Evolutionary conservation across 2,113 vertebrate species (phyloP).

Genomic region (Ailuropoda melanoleuca): DNA sequence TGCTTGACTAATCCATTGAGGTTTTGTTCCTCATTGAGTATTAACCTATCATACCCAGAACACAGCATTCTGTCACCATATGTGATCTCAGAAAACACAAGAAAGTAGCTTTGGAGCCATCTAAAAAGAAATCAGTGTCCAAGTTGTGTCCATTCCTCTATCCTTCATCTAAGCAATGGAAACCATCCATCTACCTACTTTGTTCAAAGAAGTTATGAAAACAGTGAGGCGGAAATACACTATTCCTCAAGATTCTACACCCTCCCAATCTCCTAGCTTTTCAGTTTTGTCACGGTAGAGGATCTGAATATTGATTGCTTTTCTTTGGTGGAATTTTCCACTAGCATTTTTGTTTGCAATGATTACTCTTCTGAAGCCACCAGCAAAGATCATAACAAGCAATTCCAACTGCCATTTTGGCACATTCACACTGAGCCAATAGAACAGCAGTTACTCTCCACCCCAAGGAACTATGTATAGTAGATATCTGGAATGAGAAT

Average conservation of each 20-base stretch:
- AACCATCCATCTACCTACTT: not conserved
- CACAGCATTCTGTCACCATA: not conserved
- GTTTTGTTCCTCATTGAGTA: not conserved
- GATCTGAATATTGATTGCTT: not conserved
- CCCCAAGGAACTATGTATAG: not conserved
- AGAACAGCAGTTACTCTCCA: not conserved
- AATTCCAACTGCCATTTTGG: not conserved
- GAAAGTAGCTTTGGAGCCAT: not conserved
- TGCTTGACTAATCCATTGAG: not conserved
- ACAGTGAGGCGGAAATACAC: not conserved
- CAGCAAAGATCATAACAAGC: not conserved
- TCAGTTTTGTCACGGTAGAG: not conserved
- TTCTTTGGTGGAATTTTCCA: not conserved
- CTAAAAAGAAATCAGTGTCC: not conserved
- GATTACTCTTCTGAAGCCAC: not conserved
- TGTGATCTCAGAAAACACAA: not conserved
- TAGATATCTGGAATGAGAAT: not conserved
- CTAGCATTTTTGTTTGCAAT: not conserved
- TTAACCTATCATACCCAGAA: not conserved
- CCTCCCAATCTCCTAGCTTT: not conserved
- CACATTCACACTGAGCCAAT: not conserved
- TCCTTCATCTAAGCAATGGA: not conserved
- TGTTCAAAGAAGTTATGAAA: not conserved
- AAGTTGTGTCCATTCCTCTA: not conserved
- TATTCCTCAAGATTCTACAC: not conserved